phyloP scores from a whole-genome alignment of 2,888 invertebrate species.

The Nycteola revayana region DNA sequence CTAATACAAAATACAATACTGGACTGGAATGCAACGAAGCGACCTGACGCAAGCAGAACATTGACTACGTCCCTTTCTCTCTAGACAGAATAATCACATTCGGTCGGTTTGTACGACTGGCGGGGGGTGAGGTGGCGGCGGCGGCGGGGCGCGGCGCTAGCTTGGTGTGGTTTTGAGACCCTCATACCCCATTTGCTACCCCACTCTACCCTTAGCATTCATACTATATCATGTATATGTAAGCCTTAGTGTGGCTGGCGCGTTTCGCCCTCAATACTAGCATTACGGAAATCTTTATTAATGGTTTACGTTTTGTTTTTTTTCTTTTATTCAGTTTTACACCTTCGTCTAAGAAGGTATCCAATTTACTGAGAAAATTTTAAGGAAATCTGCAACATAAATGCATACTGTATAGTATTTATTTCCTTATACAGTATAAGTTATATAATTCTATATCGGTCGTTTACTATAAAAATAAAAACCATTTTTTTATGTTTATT shows the following conservation, averaged over 20 bases:
- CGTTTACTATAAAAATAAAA: too few relatives aligned
- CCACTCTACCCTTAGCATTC: slow-evolving; percentile 33
- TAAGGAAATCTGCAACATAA: too few relatives aligned
- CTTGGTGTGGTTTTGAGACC: slow-evolving; percentile 22
- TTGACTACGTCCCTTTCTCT: slow-evolving; percentile 62
- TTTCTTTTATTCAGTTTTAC: too few relatives aligned
- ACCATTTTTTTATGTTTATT: too few relatives aligned
- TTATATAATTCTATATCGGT: too few relatives aligned
- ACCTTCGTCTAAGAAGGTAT: too few relatives aligned
- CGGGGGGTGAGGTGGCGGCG: slow-evolving; percentile 12
- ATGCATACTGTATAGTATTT: too few relatives aligned
- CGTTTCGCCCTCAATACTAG: slow-evolving; percentile 28
- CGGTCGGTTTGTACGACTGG: slow-evolving; percentile 24
- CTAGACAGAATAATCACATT: slow-evolving; percentile 73
- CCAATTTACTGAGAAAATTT: too few relatives aligned
- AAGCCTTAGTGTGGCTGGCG: slow-evolving; percentile 35
- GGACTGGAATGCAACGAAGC: slow-evolving; percentile 39
- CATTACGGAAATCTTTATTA: too few relatives aligned
- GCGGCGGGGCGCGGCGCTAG: slow-evolving; percentile 36
- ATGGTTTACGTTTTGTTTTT: too few relatives aligned
- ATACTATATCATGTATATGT: slow-evolving; percentile 21
- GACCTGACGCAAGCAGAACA: slow-evolving; percentile 54
- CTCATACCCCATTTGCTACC: slow-evolving; percentile 35
- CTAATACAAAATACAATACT: slow-evolving; percentile 19
- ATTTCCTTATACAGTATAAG: too few relatives aligned